Evolutionary conservation across 2,113 vertebrate species (phyloP).

Genomic region (Cathartes aura): DNA sequence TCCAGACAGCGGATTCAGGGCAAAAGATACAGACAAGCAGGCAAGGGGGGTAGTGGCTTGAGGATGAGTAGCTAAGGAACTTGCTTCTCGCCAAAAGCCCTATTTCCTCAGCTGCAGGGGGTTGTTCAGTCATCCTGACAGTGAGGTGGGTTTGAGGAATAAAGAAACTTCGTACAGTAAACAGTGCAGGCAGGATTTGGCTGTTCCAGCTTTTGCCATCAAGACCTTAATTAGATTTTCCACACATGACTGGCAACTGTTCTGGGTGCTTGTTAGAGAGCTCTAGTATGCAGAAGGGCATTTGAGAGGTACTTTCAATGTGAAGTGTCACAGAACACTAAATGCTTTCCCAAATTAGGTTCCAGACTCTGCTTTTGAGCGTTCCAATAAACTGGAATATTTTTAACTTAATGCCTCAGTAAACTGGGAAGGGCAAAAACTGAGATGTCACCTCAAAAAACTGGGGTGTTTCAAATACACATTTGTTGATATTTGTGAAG

Average conservation of each 20-base stretch:
- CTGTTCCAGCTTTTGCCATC: neutral
- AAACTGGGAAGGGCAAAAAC: neutral
- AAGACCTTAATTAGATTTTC: neutral
- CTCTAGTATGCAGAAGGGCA: neutral
- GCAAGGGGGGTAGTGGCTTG: neutral
- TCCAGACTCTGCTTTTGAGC: neutral
- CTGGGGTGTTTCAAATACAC: neutral
- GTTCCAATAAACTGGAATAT: neutral
- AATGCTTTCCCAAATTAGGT: neutral
- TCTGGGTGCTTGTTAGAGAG: neutral
- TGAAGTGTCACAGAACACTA: neutral
- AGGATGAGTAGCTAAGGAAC: neutral
- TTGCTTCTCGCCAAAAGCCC: neutral
- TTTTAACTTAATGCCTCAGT: neutral
- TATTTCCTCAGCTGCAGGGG: neutral
- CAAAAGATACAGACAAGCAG: neutral
- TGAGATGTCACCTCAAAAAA: neutral
- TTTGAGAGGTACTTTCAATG: neutral
- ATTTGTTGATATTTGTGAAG: neutral
- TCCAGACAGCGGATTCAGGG: neutral
- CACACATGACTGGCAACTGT: neutral
- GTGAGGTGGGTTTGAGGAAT: neutral
- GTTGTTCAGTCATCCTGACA: neutral
- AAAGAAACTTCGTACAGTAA: neutral
- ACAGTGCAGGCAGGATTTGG: neutral